Evolutionary conservation across 2,888 invertebrate species (phyloP), one percentile per base, ranked within the genome.

Genomic region (Steinernema scapterisci): DNA sequence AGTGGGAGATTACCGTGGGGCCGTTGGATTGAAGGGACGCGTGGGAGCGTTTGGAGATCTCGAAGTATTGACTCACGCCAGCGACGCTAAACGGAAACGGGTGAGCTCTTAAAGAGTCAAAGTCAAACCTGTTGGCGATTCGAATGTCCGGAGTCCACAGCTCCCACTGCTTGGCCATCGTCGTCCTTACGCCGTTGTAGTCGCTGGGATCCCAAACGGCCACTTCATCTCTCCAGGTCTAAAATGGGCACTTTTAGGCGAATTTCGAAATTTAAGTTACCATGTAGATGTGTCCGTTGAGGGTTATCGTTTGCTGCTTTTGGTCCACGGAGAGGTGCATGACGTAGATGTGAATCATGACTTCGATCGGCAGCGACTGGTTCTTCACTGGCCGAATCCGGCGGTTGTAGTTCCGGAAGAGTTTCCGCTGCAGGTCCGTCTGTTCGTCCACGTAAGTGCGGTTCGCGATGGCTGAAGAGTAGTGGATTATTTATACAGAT

Each of bases 281-380:
- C 83, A 85, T 84, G 73, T 84, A 86, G 71, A 86, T 78, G 75
- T 86, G 84, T 38, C 86, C 86, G 71, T 83, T 81, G 9, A 86
- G 45, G 0, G 78, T 80, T 75, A 86, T 81, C 25, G 83, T 84
- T 73, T 86, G 86, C 52, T 84, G 80, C 7, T 63, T 16, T 63
- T 63, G 63, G 38, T 31, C 25, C 71, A 86, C 78, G 1, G 83
- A 80, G 25, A 83, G 76, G 74, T 86, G 86, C 73, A 81, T 80
- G 0, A 86, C 63, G 52, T 85, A 83, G 77, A 83, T 79, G 70
- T 84, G 84, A 25, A 85, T 70, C 45, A 63, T 45, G 21, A 79
- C 76, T 0, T 72, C 72, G 7, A 77, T 70, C 0, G 82, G 77
- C 27, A 54, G 45, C 9, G 79, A 76, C 46, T 79, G 76, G 45